Evolutionary conservation across 1,140 invertebrate species (phyloP), one percentile per base, ranked within the genome.

Genomic region (Elymnias hypermnestra): DNA sequence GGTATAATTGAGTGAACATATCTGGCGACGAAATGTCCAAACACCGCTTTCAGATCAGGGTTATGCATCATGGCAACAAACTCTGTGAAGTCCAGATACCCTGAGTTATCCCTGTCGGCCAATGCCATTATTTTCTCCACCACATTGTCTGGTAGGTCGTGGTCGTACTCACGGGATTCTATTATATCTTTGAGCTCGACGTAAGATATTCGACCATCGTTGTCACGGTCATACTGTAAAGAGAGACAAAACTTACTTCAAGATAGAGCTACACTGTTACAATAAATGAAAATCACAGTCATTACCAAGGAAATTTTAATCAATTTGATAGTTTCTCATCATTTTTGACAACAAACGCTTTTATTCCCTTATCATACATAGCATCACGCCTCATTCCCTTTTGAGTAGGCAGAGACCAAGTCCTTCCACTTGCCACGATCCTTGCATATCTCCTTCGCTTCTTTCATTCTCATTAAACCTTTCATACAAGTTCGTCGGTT

Each of bases 31-130:
- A 83, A 83, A 53, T 89, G 83, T 35, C 89, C 88, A 72, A 90
- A 90, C 37, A 89, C 72, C 47, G 88, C 79, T 67, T 89, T 86
- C 61, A 90, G 87, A 54, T 91, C 89, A 40, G 92, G 87, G 48
- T 87, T 83, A 68, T 89, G 85, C 60, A 94, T 93, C 92, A 96
- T 93, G 6, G 88, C 81, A 25, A 94, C 89, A 68, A 96, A 96
- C 86, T 96, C 94, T 14, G 90, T 86, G 68, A 92, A 94, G 58
- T 92, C 90, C 35, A 96, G 72, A 37, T 90, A 89, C 1, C 92
- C 92, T 60, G 93, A 91, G 59, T 90, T 88, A 73, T 96, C 90
- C 8, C 82, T 69, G 81, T 96, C 94, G 5, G 91, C 90, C 42
- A 90, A 87, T 3, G 86, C 71, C 82, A 95, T 88, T 43, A 96